A percentile compares a stretch with the other conserved stretches of the same genome.
These are phyloP conservation scores for Solenopsis fugax DNA, from an alignment of 1,140 invertebrate genomes.

Conservation along the genomic window DNA sequence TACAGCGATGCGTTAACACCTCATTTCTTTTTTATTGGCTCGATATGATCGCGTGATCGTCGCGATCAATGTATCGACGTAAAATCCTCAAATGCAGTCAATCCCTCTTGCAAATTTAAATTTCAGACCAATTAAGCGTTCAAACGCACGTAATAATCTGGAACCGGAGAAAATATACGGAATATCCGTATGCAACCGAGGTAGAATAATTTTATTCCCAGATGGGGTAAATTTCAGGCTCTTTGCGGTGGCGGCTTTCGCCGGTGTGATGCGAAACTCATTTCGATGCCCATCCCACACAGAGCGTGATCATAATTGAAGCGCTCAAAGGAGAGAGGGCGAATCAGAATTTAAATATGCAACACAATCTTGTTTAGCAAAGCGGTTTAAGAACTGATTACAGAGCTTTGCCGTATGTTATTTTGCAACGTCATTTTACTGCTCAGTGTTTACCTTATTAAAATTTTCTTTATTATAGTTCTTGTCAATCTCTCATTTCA, in stretches of 20 bases:
- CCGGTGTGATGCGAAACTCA: conserved; percentile 41
- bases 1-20: neutral
- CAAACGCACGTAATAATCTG: neutral
- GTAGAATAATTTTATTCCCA: neutral
- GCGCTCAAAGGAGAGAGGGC: neutral
- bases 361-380: conserved; percentile 21
- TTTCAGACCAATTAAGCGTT: conserved; percentile 9
- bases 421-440: neutral
- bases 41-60: neutral
- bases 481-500: neutral
- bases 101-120: conserved; percentile 4
- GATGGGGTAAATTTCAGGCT: conserved; percentile 22
- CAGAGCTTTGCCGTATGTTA: conserved; percentile 14
- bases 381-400: neutral
- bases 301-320: conserved; percentile 37
- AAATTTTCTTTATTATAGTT: conserved; percentile 9
- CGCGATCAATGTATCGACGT: neutral
- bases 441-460: neutral
- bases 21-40: neutral
- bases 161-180: neutral
- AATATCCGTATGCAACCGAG: neutral
- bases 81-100: neutral
- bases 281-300: conserved; percentile 25
- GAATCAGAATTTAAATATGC: conserved; percentile 37
- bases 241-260: conserved; percentile 1